phyloP scores from a whole-genome alignment of 2,797 vertebrate species.

The Chaenodraco wilsoni region DNA sequence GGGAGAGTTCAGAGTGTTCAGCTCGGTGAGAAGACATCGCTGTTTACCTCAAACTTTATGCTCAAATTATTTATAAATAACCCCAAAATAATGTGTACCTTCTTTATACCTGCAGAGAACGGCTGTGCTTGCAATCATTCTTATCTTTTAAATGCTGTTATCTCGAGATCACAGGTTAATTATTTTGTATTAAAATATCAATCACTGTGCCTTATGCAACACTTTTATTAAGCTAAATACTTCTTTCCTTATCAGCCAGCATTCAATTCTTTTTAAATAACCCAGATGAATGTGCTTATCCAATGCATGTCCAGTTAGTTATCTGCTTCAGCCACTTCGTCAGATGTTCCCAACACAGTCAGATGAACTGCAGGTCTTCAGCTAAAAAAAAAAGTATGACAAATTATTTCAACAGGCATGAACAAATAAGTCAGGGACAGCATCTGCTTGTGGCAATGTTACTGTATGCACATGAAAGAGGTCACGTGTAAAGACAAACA shows the following conservation, averaged over 20 bases:
- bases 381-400: background rate
- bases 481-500: slow-evolving; percentile 1
- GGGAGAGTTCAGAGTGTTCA: slow-evolving; percentile 95
- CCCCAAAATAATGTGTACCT: no score
- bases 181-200: no score
- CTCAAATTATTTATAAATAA: no score
- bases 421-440: slow-evolving; percentile 12
- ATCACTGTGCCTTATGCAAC: background rate
- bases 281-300: background rate
- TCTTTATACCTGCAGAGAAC: no score
- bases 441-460: background rate
- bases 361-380: background rate
- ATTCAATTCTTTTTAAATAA: background rate
- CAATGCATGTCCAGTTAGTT: background rate
- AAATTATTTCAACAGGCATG: slow-evolving; percentile 3
- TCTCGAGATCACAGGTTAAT: no score
- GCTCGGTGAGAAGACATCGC: slow-evolving; percentile 85
- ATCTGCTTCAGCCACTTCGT: background rate
- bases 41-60: background rate
- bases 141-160: no score
- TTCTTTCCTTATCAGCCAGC: background rate
- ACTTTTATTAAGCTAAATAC: background rate
- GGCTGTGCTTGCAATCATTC: no score
- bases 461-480: background rate
- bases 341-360: background rate